A percentile compares a stretch with the other conserved stretches of the same genome.
Conservation (phyloP, 2,888 invertebrate genomes). For the Clivina fossor region DNA sequence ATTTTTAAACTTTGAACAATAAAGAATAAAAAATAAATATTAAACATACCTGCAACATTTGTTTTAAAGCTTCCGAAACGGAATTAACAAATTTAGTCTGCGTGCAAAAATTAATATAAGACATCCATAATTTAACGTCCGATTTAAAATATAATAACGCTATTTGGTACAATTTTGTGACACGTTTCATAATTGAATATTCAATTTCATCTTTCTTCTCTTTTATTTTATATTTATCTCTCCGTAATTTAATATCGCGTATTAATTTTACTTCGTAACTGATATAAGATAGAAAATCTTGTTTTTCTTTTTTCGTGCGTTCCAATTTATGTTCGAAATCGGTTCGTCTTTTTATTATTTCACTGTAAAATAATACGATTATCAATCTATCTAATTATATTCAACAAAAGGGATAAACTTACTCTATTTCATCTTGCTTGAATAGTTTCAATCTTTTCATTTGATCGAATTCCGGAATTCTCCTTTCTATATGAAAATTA, state of each 20-base stretch:
- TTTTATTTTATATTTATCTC: constrained; percentile 59
- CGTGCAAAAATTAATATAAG: constrained; percentile 78
- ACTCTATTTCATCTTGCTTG: constrained; percentile 71
- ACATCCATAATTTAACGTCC: constrained; percentile 74
- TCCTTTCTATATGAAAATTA: constrained; percentile 73
- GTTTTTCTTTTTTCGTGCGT: constrained; percentile 65
- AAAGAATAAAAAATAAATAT: too few relatives aligned
- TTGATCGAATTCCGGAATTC: constrained; percentile 79
- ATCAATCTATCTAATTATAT: not conserved
- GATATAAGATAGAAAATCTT: constrained; percentile 71
- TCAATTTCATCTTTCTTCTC: constrained; percentile 69
- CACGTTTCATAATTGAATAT: constrained; percentile 67
- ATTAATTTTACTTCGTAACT: constrained; percentile 70
- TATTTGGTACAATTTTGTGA: constrained; percentile 73
- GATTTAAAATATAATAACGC: constrained; percentile 68
- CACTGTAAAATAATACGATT: constrained; percentile 53
- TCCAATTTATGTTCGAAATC: constrained; percentile 75
- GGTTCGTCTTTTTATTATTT: constrained; percentile 68
- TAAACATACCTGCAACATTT: constrained; percentile 62
- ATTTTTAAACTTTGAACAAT: constrained; percentile 40
- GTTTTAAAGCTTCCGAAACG: constrained; percentile 60
- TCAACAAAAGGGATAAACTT: constrained; percentile 38
- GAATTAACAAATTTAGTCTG: constrained; percentile 61
- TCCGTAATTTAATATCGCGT: constrained; percentile 63
- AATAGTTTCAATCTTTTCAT: constrained; percentile 73